Evolutionary conservation across 1,140 invertebrate species (phyloP), one percentile per base, ranked within the genome.

Genomic region (Zaprionus capensis): DNA sequence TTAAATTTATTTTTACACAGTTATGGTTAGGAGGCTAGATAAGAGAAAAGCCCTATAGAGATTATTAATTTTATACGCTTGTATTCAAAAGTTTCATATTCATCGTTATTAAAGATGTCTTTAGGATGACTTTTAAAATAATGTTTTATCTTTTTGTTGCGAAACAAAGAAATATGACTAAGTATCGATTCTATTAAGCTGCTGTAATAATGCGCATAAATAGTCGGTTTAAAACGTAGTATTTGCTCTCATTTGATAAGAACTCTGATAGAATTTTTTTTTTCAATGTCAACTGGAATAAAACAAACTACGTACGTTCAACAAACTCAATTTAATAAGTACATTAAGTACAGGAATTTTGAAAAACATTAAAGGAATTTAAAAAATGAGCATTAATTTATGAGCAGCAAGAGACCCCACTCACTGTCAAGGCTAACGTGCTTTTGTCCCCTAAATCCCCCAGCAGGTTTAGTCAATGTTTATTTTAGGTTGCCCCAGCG

Each of bases 381-480:
- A 6, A 46, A 46, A 46, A 46, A 46, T 46, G 6, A 17, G 17
- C 41, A 46, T 46, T n/a, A 46, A 46, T 46, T 46, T 46, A 46
- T 4, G 41, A 46, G 38, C 9, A 24, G 46, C 20, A n/a, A 57
- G 14, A 38, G 49, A 53, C n/a, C 58, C 15, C 68, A 63, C 17
- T 55, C 69, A 71, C 24, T 71, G 61, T 64, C 69, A 71, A 71
- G 69, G 69, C 46, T 12, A 51, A 20, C 46, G 14, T 12, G 12
- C 20, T 22, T 0, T 51, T 14, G 46, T 51, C 46, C 46, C 9
- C 46, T 24, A 20, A 51, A 51, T 51, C 17, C 46, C 65, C 65
- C 65, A 11, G 7, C 4, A 36, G 57, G 46, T 64, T 64, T 46
- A 46, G 17, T 36, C 46, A 17, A 58, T 56, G 28, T 41, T 51